Conservation (phyloP, 2,797 vertebrate species). For the Labeo calbasu region DNA sequence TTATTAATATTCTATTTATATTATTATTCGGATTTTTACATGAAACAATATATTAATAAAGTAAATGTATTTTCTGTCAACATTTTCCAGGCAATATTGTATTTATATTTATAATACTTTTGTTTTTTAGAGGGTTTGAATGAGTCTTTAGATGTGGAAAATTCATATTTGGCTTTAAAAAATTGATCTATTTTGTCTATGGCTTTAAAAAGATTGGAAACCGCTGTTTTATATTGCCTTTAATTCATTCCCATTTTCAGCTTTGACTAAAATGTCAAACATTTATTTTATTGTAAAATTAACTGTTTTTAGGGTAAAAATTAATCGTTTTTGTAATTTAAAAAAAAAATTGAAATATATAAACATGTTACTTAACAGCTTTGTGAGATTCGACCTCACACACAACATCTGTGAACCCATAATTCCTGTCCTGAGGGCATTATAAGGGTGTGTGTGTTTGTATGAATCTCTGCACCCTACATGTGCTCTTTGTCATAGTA, state of each 20-base stretch:
- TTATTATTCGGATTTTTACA: background rate
- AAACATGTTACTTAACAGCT: background rate
- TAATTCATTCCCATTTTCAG: too few relatives aligned
- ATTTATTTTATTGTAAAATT: too few relatives aligned
- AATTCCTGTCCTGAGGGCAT: background rate
- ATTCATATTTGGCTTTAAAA: background rate
- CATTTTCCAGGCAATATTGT: background rate
- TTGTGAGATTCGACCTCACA: background rate
- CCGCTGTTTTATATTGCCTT: background rate
- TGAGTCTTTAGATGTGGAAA: background rate
- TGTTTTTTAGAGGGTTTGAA: background rate
- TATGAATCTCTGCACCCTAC: constrained; percentile 35
- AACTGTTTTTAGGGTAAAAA: too few relatives aligned
- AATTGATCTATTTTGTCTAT: background rate
- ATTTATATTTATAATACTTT: background rate
- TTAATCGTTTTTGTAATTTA: too few relatives aligned
- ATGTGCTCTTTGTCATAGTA: constrained; percentile 47
- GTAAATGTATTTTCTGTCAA: background rate
- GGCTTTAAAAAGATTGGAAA: background rate
- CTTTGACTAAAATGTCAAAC: too few relatives aligned
- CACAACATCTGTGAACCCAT: background rate
- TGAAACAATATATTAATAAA: background rate
- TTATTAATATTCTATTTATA: background rate
- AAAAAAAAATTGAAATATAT: too few relatives aligned
- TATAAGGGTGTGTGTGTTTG: constrained; percentile 30